These are phyloP conservation scores for Hypotaenidia okinawae DNA, from an alignment of 2,797 vertebrate genomes.

Conservation along the genomic window DNA sequence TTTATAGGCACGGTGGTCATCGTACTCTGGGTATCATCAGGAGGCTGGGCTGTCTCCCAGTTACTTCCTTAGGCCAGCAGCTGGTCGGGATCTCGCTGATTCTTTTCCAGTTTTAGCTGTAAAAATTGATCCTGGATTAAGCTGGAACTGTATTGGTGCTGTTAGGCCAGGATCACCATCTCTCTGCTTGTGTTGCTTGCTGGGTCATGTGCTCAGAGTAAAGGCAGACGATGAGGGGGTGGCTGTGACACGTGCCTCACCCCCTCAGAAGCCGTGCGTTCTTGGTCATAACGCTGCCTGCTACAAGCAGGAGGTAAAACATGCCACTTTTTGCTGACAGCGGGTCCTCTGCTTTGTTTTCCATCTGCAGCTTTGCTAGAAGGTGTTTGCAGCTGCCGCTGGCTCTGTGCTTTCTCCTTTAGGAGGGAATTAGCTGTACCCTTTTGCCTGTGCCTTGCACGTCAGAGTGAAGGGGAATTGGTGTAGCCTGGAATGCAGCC, in stretches of 20 bases:
- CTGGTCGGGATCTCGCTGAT: not conserved
- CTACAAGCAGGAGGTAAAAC: not conserved
- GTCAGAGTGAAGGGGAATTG: not conserved
- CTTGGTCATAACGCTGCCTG: not conserved
- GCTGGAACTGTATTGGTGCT: not conserved
- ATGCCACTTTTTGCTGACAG: not conserved
- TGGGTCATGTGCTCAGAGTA: not conserved
- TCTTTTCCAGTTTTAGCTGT: not conserved
- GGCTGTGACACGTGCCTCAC: too few relatives aligned
- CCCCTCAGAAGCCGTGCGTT: not conserved
- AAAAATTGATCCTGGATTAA: not conserved
- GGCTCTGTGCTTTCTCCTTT: not conserved
- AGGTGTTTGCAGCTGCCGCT: conserved; percentile 2
- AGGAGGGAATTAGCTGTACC: not conserved
- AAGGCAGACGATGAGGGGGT: not conserved
- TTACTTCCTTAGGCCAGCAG: not conserved
- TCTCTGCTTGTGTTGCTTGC: fast-evolving
- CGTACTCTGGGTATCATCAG: not conserved
- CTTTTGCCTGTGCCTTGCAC: not conserved
- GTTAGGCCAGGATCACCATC: not conserved
- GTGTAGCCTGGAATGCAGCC: not conserved
- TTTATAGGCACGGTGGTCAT: not conserved
- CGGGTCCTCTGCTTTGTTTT: not conserved
- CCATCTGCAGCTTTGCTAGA: not conserved
- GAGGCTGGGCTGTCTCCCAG: not conserved